Percentiles rank a stretch among this genome's conserved stretches.
Evolutionary conservation across 2,113 vertebrate species (phyloP).

Genomic region (Paratilapia polleni): DNA sequence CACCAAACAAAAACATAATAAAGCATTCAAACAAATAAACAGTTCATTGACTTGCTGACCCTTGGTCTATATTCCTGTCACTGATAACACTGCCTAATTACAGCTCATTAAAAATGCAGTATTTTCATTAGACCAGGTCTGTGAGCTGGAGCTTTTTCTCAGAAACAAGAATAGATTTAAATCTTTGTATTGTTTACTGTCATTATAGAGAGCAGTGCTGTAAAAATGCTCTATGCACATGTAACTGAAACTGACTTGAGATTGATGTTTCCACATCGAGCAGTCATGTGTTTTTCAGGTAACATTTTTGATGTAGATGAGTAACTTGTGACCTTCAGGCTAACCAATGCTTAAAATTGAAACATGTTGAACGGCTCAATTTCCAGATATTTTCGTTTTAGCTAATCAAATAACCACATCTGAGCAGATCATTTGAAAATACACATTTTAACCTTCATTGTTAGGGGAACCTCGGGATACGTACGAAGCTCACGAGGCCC

Average conservation of each 20-base stretch:
- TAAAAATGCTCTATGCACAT: background rate
- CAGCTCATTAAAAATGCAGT: background rate
- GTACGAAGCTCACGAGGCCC: slow-evolving; percentile 89
- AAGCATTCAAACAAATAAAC: background rate
- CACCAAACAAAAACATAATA: background rate
- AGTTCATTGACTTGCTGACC: background rate
- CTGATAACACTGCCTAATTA: background rate
- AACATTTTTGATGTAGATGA: background rate
- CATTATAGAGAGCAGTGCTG: background rate
- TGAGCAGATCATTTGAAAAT: background rate
- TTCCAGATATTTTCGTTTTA: background rate
- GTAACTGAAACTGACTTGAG: background rate
- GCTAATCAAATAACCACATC: background rate
- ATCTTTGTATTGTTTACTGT: background rate
- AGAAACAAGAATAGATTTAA: background rate
- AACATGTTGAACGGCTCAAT: background rate
- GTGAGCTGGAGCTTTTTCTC: background rate
- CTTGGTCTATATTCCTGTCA: background rate
- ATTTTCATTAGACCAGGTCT: background rate
- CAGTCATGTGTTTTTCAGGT: background rate
- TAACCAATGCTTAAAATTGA: background rate
- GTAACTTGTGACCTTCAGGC: background rate
- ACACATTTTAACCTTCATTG: background rate
- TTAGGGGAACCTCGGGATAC: slow-evolving; percentile 72
- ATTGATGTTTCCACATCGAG: background rate